Evolutionary conservation across 92 coral and sea anemone species (phyloP), one percentile per base, ranked within the genome.

Genomic region (Bergia puertoricense): DNA sequence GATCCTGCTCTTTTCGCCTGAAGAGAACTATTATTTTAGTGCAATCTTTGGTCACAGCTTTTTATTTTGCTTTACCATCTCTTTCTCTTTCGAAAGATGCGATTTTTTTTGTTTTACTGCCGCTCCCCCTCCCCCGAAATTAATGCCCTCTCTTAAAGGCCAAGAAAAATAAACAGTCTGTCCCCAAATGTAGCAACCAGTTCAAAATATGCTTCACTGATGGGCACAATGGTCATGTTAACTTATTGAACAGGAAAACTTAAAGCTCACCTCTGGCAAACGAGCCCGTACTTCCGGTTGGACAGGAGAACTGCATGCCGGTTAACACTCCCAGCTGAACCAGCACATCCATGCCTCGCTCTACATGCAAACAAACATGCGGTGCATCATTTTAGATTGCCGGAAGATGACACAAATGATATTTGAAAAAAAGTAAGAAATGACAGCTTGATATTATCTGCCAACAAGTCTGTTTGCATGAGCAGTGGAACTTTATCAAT

Each of bases 321-420:
- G 99, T 96, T 81, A 95, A 80, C 15, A 96, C 86, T 8, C 96
- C 98, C 46, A 96, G 94, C 79, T 96, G 99, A 2, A 85, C 96
- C 74, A 96, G 74, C 41, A 96, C 82, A 78, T 96, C 99, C 96
- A 96, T 95, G 1, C 99, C 99, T 59, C 90, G 72, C 65, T 96
- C 99, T 96, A 78, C 50, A 81, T 36, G 15, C 50, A 74, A 38
- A 44, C 71, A 20, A 5, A 44, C 15, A 11, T 10, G 16, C 2
- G 4, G 8, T 0, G 30, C 14, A 16, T 62, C 69, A 62, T 62
- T 62, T 62, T 62, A 18, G 15, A 15, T 14, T 14, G 0, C 67
- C 8, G 67, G 22, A 57, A 18, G 22, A 57, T 15, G 5, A 15
- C 1, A 2, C 3, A 18, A 57, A 5, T 15, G n/a, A 22, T 18